phyloP scores from a whole-genome alignment of 2,113 vertebrate species.

The Maccullochella peelii region DNA sequence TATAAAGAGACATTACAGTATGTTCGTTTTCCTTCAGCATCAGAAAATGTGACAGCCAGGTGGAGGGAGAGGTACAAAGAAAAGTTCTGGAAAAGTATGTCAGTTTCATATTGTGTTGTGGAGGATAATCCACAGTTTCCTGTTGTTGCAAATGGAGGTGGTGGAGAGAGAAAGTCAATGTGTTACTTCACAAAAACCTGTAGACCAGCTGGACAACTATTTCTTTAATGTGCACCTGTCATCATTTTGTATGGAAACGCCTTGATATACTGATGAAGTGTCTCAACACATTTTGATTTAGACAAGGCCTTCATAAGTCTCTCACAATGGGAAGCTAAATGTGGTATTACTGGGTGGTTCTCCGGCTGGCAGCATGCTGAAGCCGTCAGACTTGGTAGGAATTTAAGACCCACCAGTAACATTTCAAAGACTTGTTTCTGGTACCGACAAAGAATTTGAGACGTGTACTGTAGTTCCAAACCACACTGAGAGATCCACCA shows the following conservation, averaged over 20 bases:
- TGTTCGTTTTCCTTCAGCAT: constrained; percentile 26
- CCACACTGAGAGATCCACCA: not conserved
- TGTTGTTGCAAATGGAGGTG: not conserved
- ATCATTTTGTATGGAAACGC: constrained; percentile 37
- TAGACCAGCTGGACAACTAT: constrained; percentile 51
- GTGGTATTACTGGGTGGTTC: constrained; percentile 40
- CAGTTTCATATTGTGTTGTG: not conserved
- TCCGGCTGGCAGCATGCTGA: constrained; percentile 16
- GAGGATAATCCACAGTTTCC: constrained; percentile 7
- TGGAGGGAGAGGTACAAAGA: not conserved
- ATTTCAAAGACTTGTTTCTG: constrained; percentile 31
- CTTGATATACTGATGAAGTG: constrained; percentile 52
- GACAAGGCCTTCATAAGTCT: constrained; percentile 22
- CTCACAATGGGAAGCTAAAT: constrained; percentile 27
- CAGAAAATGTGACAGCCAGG: constrained; percentile 15
- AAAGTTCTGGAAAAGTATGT: not conserved
- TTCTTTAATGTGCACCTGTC: constrained; percentile 60
- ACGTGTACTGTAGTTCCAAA: not conserved
- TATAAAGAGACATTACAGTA: constrained; percentile 13
- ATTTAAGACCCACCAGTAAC: constrained; percentile 22
- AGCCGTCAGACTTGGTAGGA: not conserved
- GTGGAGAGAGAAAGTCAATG: not conserved
- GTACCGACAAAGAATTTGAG: not conserved
- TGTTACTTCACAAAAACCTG: constrained; percentile 42
- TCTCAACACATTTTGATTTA: constrained; percentile 42